These are phyloP conservation scores for Corella eumyota DNA, from an alignment of 23 tunicate species.

Conservation along the genomic window DNA sequence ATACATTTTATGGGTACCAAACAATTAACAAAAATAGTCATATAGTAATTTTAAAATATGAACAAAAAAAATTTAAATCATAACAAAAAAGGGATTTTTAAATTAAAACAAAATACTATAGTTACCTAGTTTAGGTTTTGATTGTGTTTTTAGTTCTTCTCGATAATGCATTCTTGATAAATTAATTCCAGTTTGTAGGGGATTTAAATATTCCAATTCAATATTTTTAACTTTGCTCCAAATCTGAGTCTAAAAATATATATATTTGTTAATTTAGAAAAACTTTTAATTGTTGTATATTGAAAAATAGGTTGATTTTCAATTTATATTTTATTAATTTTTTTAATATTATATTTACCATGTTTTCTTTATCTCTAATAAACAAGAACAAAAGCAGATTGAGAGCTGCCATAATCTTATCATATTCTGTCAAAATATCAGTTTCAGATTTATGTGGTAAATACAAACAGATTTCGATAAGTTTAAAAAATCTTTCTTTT, in stretches of 20 bases:
- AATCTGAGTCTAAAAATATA: constrained; percentile 23
- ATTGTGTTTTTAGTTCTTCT: constrained; percentile 37
- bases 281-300: no score
- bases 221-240: constrained; percentile 1
- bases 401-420: constrained; percentile 37
- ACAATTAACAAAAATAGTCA: no score
- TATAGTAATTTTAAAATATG: no score
- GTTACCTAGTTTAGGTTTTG: constrained; percentile 2
- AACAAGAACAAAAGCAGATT: constrained; percentile 48
- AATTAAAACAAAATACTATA: background rate
- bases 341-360: no score
- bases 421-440: constrained; percentile 49
- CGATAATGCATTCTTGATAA: constrained; percentile 47
- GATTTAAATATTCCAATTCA: constrained; percentile 15
- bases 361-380: constrained; percentile 26
- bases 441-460: constrained; percentile 59
- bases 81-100: background rate
- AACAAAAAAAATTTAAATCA: no score
- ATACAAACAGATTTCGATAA: constrained; percentile 14
- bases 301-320: no score
- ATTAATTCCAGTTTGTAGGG: constrained; percentile 32
- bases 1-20: no score
- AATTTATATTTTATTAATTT: no score
- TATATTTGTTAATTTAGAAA: no score
- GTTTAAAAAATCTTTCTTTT: constrained; percentile 1